Percentiles rank a stretch among this genome's conserved stretches.
Evolutionary conservation across 1,140 invertebrate species (phyloP).

Genomic region (Calephelis virginiensis): DNA sequence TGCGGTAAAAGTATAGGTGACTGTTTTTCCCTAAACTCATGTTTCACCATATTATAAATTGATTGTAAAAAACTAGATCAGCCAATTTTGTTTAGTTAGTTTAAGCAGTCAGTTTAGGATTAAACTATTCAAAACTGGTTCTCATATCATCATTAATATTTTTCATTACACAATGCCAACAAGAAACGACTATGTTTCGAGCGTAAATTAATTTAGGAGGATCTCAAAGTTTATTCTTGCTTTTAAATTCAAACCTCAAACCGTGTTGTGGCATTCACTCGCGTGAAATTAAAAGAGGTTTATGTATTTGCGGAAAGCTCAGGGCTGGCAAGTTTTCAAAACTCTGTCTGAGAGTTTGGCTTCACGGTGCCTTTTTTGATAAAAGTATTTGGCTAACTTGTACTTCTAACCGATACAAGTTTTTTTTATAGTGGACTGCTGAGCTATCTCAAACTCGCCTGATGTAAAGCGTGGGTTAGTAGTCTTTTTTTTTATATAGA

Average conservation of each 20-base stretch:
- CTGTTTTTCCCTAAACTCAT: too few relatives aligned
- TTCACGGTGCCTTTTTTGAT: not conserved
- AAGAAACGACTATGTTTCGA: not conserved
- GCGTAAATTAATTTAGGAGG: not conserved
- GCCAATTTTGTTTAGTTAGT: too few relatives aligned
- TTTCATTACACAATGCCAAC: not conserved
- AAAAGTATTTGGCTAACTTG: not conserved
- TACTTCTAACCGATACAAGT: too few relatives aligned
- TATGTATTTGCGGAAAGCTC: constrained; percentile 1
- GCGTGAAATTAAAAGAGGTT: not conserved
- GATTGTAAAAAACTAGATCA: too few relatives aligned
- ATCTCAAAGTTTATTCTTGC: constrained; percentile 1
- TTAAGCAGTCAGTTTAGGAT: too few relatives aligned
- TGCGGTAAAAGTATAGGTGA: too few relatives aligned
- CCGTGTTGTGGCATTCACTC: not conserved
- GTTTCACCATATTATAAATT: too few relatives aligned
- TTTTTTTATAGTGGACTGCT: too few relatives aligned
- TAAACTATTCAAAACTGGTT: not conserved
- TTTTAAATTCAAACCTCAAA: constrained; percentile 4
- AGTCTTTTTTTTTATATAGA: too few relatives aligned
- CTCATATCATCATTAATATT: not conserved
- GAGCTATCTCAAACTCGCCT: too few relatives aligned
- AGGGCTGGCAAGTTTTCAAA: constrained; percentile 8
- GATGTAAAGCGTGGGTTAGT: too few relatives aligned
- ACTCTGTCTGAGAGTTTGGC: not conserved